These are phyloP conservation scores for Oegoconia quadripuncta DNA, from an alignment of 2,888 invertebrate genomes.

Conservation along the genomic window DNA sequence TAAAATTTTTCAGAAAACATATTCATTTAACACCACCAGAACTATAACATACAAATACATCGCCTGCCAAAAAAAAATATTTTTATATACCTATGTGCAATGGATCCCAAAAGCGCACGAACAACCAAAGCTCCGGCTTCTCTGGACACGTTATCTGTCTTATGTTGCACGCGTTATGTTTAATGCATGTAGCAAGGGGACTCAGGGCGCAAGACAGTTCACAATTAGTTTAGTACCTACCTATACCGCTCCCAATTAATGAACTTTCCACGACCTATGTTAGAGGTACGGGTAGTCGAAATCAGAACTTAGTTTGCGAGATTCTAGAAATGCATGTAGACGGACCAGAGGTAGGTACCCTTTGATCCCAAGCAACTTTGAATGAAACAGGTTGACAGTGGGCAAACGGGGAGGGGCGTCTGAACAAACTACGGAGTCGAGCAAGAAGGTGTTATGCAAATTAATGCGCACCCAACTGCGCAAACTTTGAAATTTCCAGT, in stretches of 20 bases:
- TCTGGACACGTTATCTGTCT: no score
- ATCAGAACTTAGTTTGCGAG: background rate
- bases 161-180: no score
- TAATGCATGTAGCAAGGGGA: no score
- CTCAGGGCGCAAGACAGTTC: no score
- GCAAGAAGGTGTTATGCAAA: constrained; percentile 47
- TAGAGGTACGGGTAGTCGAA: background rate
- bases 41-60: no score
- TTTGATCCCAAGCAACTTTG: constrained; percentile 4
- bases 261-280: background rate
- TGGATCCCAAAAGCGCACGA: no score
- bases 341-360: background rate
- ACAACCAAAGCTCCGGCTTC: no score
- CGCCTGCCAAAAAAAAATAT: no score
- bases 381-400: background rate
- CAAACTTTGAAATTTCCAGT: background rate
- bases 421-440: background rate
- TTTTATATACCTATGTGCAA: no score
- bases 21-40: no score
- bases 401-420: background rate
- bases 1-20: no score
- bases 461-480: constrained; percentile 40
- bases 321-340: background rate
- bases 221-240: no score
- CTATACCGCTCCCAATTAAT: background rate